Evolutionary conservation across 2,888 invertebrate species (phyloP).

Genomic region (Malthinus seriepunctatus): DNA sequence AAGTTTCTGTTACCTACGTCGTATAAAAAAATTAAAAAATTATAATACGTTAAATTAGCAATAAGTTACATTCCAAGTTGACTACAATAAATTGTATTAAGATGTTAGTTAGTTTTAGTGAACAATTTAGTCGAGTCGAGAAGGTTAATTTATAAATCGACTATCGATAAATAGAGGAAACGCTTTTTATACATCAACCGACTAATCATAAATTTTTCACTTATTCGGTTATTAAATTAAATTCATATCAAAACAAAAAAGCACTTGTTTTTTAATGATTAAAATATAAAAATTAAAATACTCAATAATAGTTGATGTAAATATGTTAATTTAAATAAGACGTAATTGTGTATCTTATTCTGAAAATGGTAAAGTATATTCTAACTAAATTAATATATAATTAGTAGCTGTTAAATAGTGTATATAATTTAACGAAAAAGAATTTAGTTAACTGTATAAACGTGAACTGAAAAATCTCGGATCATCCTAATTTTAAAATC

Average conservation of each 20-base stretch:
- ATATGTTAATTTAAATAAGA: neutral
- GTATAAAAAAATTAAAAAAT: neutral
- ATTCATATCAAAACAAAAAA: too few species aligned
- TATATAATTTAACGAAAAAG: constrained; percentile 16
- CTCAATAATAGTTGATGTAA: neutral
- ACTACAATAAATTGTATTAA: too few species aligned
- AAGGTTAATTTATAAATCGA: too few species aligned
- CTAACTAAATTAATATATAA: constrained; percentile 17
- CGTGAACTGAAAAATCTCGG: constrained; percentile 16
- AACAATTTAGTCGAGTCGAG: too few species aligned
- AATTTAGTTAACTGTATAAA: constrained; percentile 11
- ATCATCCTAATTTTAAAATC: constrained; percentile 8
- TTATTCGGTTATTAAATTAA: too few species aligned
- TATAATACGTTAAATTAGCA: neutral
- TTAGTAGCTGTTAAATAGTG: constrained; percentile 15
- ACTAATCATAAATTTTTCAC: too few species aligned
- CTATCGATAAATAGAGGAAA: too few species aligned
- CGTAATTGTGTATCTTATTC: neutral
- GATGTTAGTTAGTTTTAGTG: too few species aligned
- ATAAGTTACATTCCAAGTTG: constrained; percentile 3
- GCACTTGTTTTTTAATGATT: too few species aligned
- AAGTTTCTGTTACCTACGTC: neutral
- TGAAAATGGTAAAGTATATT: constrained; percentile 25
- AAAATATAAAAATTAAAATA: neutral
- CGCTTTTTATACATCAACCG: too few species aligned